These are phyloP conservation scores for Melieria picta DNA, from an alignment of 2,888 invertebrate genomes.

Conservation along the genomic window DNA sequence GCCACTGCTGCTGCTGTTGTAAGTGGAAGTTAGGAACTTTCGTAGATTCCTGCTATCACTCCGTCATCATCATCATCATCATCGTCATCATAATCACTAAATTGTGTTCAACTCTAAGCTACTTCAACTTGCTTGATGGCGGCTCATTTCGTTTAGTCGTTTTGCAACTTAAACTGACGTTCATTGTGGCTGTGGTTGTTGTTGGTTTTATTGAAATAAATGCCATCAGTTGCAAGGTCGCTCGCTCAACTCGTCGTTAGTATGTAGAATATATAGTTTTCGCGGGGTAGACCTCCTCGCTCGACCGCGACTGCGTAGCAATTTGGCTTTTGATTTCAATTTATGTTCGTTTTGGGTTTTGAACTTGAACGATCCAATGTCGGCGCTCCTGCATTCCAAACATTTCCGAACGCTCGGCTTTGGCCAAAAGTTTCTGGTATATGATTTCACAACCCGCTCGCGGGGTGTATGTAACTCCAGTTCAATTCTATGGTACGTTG, in stretches of 20 bases:
- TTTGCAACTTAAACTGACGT: neutral
- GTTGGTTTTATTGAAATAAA: neutral
- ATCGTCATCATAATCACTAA: too few species aligned
- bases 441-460: neutral
- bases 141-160: neutral
- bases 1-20: conserved; percentile 1
- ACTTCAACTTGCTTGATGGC: neutral
- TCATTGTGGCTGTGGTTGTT: neutral
- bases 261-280: neutral
- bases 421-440: too few species aligned
- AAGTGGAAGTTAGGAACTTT: neutral
- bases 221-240: neutral
- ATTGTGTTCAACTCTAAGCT: neutral
- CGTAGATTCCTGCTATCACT: too few species aligned
- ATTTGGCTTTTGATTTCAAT: conserved; percentile 9
- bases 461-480: conserved; percentile 6
- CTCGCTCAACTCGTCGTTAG: neutral
- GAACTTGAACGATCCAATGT: conserved; percentile 21
- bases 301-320: conserved; percentile 8
- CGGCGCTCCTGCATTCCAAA: conserved; percentile 24
- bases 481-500: conserved; percentile 11
- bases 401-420: conserved; percentile 7
- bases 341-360: neutral
- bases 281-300: neutral
- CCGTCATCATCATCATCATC: too few species aligned